Conservation (phyloP, 1,140 invertebrate genomes). For the Drosophila virilis region DNA sequence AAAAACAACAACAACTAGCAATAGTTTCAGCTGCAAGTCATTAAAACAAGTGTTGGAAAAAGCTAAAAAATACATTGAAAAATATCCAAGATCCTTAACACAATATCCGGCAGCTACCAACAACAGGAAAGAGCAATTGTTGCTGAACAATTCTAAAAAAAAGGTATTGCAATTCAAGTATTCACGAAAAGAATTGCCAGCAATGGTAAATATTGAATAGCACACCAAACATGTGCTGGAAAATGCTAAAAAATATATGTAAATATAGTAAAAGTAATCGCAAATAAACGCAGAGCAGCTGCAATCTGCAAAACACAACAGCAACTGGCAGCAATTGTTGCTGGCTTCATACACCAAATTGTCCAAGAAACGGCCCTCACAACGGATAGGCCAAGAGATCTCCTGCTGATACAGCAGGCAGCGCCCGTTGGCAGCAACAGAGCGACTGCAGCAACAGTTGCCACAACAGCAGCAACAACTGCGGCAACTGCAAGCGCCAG, state of each 20-base stretch:
- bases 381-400: conserved; percentile 79
- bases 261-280: neutral
- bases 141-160: neutral
- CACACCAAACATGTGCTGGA: neutral
- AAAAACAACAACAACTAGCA: neutral
- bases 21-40: neutral
- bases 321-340: conserved; percentile 33
- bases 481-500: neutral
- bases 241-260: neutral
- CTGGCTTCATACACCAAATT: conserved; percentile 12
- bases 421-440: conserved; percentile 57
- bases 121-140: conserved; percentile 10
- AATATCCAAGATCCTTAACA: neutral
- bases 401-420: conserved; percentile 77
- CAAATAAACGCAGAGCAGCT: neutral
- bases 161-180: neutral
- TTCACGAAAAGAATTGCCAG: too few relatives aligned
- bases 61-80: neutral
- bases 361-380: conserved; percentile 62
- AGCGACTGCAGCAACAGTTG: conserved; percentile 21
- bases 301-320: neutral
- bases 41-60: conserved; percentile 1
- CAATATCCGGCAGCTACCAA: neutral
- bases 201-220: neutral
- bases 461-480: conserved; percentile 27